phyloP scores from a whole-genome alignment of 2,113 vertebrate species.

The Strigops habroptila region DNA sequence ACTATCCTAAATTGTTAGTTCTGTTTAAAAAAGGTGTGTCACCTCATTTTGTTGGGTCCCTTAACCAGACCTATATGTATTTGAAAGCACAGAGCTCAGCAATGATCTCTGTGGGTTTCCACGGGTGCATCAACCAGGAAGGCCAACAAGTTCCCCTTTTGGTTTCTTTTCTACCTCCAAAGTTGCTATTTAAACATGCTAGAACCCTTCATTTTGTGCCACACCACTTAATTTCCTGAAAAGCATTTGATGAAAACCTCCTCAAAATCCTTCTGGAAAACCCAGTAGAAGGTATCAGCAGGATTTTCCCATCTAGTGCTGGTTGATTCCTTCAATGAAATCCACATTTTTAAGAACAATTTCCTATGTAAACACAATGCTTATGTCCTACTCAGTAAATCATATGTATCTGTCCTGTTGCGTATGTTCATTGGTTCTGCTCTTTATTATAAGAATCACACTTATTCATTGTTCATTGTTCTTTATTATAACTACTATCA shows the following conservation, averaged over 20 bases:
- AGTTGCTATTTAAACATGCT: background rate
- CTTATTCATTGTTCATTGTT: background rate
- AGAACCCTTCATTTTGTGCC: background rate
- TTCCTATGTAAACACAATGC: background rate
- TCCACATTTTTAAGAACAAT: background rate
- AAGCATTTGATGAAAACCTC: background rate
- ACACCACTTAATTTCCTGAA: background rate
- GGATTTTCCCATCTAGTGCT: background rate
- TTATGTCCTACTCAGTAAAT: background rate
- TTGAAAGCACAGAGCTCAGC: background rate
- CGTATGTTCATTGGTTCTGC: background rate
- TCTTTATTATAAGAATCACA: background rate
- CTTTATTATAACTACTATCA: background rate
- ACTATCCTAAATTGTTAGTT: background rate
- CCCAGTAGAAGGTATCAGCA: background rate
- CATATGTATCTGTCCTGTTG: background rate
- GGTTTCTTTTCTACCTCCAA: background rate
- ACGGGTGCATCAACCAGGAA: background rate
- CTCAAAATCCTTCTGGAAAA: background rate
- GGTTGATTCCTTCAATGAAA: background rate
- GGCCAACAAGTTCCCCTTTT: background rate
- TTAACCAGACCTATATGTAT: background rate
- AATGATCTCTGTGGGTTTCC: background rate
- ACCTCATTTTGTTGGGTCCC: background rate
- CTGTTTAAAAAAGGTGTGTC: background rate